Conservation (phyloP, 2,888 invertebrate species). For the Ophonus ardosiacus region DNA sequence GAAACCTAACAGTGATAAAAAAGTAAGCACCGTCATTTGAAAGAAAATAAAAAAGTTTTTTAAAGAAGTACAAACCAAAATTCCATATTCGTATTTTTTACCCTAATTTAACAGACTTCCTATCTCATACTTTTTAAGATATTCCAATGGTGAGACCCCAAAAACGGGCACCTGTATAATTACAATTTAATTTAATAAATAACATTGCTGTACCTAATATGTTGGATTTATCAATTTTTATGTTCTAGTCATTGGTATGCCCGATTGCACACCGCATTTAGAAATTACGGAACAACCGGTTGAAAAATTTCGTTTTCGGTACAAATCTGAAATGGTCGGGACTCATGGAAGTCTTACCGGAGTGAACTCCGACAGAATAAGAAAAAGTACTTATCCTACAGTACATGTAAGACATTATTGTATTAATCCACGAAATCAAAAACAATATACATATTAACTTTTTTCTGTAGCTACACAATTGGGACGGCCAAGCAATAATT, state of each 20-base stretch:
- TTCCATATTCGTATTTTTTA: no score
- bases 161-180: no score
- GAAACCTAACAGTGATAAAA: no score
- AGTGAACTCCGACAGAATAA: conserved; percentile 78
- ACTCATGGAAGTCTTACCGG: conserved; percentile 89
- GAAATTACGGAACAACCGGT: conserved; percentile 85
- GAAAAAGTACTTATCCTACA: conserved; percentile 84
- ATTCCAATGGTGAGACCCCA: no score
- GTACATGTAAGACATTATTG: conserved; percentile 80
- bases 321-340: conserved; percentile 92
- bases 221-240: background rate
- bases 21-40: no score
- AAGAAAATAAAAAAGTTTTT: no score
- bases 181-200: no score
- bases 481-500: conserved; percentile 80
- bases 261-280: conserved; percentile 75
- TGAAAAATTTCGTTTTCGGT: conserved; percentile 89
- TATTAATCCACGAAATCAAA: background rate
- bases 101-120: no score
- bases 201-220: no score
- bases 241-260: background rate
- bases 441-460: conserved; percentile 22
- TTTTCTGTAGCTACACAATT: conserved; percentile 76
- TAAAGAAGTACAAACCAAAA: no score
- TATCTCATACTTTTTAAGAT: no score